phyloP scores from a whole-genome alignment of 2,113 vertebrate species.

The Neodon shergylaensis region DNA sequence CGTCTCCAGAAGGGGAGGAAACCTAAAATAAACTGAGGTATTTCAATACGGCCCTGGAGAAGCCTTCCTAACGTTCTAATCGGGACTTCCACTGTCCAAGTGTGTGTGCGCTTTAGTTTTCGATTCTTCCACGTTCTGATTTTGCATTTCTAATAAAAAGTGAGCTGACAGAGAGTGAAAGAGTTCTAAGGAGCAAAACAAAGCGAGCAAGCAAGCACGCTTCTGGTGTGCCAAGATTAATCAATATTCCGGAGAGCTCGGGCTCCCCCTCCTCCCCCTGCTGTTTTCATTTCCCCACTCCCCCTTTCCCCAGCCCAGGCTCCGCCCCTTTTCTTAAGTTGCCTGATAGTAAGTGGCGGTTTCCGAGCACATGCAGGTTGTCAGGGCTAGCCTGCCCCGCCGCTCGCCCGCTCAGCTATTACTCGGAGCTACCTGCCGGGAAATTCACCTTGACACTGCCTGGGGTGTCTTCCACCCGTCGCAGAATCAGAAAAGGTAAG shows the following conservation, averaged over 20 bases:
- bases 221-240: slow-evolving; percentile 76
- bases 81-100: slow-evolving; percentile 28
- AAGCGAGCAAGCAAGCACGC: slow-evolving; percentile 77
- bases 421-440: not conserved
- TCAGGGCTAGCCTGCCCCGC: not conserved
- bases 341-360: slow-evolving; percentile 79
- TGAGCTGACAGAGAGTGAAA: slow-evolving; percentile 85
- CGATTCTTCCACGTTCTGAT: slow-evolving; percentile 67
- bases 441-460: not conserved
- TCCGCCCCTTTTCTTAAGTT: slow-evolving; percentile 89
- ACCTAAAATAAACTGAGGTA: not conserved
- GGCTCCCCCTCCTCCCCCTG: slow-evolving; percentile 24
- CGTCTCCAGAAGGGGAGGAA: slow-evolving; percentile 39
- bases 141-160: slow-evolving; percentile 84
- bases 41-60: slow-evolving; percentile 63
- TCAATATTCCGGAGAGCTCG: slow-evolving; percentile 84
- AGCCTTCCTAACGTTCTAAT: not conserved
- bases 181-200: slow-evolving; percentile 81
- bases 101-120: slow-evolving; percentile 1
- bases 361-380: slow-evolving; percentile 77
- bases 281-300: slow-evolving; percentile 53
- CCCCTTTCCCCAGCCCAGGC: slow-evolving; percentile 70
- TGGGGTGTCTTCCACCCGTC: accelerated
- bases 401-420: accelerated
- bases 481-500: slow-evolving; percentile 78